phyloP scores from a whole-genome alignment of 2,888 invertebrate species.

The Panorpa germanica region DNA sequence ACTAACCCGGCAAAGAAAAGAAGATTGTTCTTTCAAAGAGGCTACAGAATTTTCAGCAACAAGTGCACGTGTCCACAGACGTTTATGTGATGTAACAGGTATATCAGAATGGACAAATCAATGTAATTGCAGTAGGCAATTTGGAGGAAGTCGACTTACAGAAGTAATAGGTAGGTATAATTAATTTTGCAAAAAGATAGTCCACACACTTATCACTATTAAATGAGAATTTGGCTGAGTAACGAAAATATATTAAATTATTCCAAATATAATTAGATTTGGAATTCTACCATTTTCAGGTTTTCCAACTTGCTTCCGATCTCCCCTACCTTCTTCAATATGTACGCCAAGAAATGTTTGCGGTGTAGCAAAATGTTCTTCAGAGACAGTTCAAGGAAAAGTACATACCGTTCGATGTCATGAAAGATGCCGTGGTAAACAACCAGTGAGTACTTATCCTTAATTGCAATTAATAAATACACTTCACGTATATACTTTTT shows the following conservation, averaged over 20 bases:
- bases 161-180: constrained; percentile 21
- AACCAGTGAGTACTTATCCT: constrained; percentile 18
- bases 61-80: constrained; percentile 22
- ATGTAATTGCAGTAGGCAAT: constrained; percentile 18
- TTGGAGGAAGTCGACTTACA: constrained; percentile 18
- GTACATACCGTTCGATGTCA: constrained; percentile 22
- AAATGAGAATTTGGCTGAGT: no score
- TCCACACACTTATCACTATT: no score
- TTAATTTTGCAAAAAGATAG: no score
- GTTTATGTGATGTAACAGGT: constrained; percentile 24
- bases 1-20: constrained; percentile 16
- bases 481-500: neutral
- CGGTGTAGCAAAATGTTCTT: constrained; percentile 19
- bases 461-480: neutral
- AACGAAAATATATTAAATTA: neutral
- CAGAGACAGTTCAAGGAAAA: constrained; percentile 17
- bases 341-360: constrained; percentile 23
- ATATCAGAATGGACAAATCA: constrained; percentile 16
- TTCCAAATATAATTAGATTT: neutral
- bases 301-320: constrained; percentile 25
- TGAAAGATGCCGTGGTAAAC: constrained; percentile 19
- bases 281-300: constrained; percentile 16
- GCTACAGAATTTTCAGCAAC: constrained; percentile 16
- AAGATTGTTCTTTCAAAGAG: constrained; percentile 20
- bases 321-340: constrained; percentile 21